phyloP scores from a whole-genome alignment of 2,113 vertebrate species.

The Oncorhynchus clarkii region DNA sequence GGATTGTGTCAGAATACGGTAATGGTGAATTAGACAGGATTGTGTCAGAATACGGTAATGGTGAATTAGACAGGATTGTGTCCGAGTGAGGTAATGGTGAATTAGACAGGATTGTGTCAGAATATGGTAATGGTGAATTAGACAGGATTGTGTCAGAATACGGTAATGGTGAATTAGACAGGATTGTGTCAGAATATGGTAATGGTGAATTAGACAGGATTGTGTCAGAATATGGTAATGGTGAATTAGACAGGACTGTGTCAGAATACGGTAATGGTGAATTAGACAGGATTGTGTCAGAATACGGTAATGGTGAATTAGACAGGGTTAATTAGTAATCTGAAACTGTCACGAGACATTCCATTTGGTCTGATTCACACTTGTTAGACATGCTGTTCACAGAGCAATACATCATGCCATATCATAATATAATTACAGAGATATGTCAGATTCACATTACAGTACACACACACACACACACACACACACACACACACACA shows the following conservation, averaged over 20 bases:
- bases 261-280: background rate
- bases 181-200: accelerated
- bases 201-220: too few relatives aligned
- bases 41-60: too few relatives aligned
- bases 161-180: too few relatives aligned
- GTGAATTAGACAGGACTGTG: too few relatives aligned
- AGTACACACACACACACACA: background rate
- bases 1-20: too few relatives aligned
- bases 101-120: too few relatives aligned
- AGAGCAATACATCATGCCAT: background rate
- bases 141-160: accelerated
- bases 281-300: too few relatives aligned
- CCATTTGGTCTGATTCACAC: background rate
- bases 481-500: too few relatives aligned
- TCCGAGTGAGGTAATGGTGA: too few relatives aligned
- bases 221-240: accelerated
- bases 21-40: too few relatives aligned
- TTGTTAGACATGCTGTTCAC: background rate
- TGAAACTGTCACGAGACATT: background rate
- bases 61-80: too few relatives aligned
- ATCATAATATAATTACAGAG: background rate
- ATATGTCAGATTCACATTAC: background rate
- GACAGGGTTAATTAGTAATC: background rate
- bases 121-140: too few relatives aligned
- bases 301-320: background rate